Conservation (phyloP, 1,140 invertebrate genomes). For the Sarcophaga peregrina region DNA sequence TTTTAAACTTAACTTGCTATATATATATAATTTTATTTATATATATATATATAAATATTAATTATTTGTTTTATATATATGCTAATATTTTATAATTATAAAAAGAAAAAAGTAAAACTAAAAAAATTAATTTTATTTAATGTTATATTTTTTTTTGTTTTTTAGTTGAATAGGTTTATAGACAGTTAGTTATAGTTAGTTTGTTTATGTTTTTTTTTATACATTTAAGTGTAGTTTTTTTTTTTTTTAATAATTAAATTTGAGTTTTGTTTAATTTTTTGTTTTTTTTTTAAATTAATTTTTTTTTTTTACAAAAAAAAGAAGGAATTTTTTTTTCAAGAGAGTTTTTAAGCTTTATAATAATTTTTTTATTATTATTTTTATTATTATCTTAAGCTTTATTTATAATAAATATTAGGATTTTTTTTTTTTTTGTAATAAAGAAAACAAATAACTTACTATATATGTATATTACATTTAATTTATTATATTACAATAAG, state of each 20-base stretch:
- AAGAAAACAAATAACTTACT: slow-evolving; percentile 33
- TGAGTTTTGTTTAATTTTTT: background rate
- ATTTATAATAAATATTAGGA: slow-evolving; percentile 35
- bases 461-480: slow-evolving; percentile 25
- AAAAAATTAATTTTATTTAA: background rate
- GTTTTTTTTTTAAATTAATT: background rate
- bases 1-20: slow-evolving; percentile 29
- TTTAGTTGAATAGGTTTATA: background rate
- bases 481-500: background rate
- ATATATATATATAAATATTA: background rate
- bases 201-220: background rate
- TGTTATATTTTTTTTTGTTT: background rate
- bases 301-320: too few species aligned
- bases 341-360: too few species aligned
- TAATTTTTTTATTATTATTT: background rate
- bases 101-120: background rate
- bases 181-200: background rate
- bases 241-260: background rate
- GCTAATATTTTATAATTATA: background rate
- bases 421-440: slow-evolving; percentile 8
- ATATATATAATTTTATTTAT: slow-evolving; percentile 21
- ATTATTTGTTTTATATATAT: background rate
- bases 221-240: slow-evolving; percentile 9
- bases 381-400: slow-evolving; percentile 24
- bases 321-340: too few species aligned